Percentiles rank a stretch among this genome's conserved stretches.
Evolutionary conservation across 2,113 vertebrate species (phyloP).

Genomic region (Mormoops blainvillei): DNA sequence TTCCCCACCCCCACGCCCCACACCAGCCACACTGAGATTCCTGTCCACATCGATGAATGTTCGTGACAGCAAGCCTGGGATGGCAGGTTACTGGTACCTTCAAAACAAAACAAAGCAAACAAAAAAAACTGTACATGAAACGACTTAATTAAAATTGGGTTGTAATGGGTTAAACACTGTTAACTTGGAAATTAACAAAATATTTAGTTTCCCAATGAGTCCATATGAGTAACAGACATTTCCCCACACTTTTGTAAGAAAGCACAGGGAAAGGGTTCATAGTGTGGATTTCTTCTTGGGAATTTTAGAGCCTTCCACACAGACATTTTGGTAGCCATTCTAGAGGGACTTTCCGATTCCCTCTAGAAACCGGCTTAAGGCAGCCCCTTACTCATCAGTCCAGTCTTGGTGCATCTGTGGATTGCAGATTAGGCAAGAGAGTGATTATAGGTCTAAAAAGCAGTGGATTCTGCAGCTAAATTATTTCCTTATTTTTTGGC

Average conservation of each 20-base stretch:
- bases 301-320: not conserved
- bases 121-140: not conserved
- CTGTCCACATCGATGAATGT: not conserved
- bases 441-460: not conserved
- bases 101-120: not conserved
- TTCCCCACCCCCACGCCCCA: fast-evolving
- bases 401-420: not conserved
- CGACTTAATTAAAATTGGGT: not conserved
- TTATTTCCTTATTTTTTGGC: conserved; percentile 27
- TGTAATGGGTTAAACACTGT: not conserved
- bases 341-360: not conserved
- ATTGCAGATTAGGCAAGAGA: not conserved
- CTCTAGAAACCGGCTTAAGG: not conserved
- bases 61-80: not conserved
- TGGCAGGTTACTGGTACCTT: not conserved
- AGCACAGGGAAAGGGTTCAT: not conserved
- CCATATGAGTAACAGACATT: not conserved
- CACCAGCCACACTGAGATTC: not conserved
- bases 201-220: not conserved
- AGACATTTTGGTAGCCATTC: not conserved
- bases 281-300: not conserved
- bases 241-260: not conserved
- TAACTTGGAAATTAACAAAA: not conserved
- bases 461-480: conserved; percentile 11
- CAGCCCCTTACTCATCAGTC: not conserved